phyloP scores from a whole-genome alignment of 2,113 vertebrate species.

The Haemorhous mexicanus region DNA sequence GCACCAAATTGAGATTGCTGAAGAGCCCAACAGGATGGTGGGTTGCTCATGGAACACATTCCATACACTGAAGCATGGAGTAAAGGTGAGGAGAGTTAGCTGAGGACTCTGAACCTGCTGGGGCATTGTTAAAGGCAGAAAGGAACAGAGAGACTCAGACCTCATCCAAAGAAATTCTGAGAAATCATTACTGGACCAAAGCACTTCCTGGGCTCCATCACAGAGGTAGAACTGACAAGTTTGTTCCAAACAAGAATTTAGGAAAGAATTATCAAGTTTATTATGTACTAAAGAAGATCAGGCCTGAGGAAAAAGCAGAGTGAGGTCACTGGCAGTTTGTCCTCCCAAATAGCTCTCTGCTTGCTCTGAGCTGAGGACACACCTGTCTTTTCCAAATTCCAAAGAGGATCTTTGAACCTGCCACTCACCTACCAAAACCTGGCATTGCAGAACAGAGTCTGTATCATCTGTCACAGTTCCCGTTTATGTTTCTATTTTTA shows the following conservation, averaged over 20 bases:
- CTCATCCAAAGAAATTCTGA: not conserved
- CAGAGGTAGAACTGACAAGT: not conserved
- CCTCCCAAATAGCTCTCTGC: not conserved
- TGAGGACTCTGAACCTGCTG: not conserved
- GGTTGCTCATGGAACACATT: not conserved
- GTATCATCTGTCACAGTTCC: not conserved
- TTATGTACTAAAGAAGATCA: not conserved
- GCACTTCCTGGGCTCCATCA: not conserved
- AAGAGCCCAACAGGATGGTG: not conserved
- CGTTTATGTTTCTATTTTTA: not conserved
- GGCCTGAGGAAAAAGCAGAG: not conserved
- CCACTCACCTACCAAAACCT: not conserved
- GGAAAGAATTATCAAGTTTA: not conserved
- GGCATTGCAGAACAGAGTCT: not conserved
- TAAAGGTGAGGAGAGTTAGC: not conserved
- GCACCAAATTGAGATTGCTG: not conserved
- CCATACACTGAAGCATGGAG: accelerated
- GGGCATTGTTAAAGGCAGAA: not conserved
- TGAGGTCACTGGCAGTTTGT: not conserved
- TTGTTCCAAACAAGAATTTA: not conserved
- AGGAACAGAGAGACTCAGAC: not conserved
- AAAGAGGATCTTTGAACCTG: not conserved
- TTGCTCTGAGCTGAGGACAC: not conserved
- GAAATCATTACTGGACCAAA: not conserved
- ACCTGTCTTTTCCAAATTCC: not conserved